Evolutionary conservation across 2,888 invertebrate species (phyloP).

Genomic region (Drosophila setosimentum): DNA sequence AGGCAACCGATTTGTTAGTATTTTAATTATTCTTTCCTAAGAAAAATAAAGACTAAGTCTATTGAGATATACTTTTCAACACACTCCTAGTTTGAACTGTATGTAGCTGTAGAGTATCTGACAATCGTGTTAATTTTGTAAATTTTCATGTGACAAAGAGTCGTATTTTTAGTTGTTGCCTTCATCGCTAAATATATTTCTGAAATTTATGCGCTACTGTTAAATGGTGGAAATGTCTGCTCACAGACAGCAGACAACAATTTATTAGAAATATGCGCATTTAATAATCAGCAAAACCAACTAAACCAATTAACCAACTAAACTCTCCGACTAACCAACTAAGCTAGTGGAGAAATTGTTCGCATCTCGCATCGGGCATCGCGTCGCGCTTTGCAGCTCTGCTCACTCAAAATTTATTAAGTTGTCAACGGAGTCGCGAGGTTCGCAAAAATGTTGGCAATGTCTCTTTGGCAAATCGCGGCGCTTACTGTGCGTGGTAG

Average conservation of each 20-base stretch:
- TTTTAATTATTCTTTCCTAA: background rate
- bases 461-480: slow-evolving; percentile 46
- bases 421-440: slow-evolving; percentile 67
- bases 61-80: background rate
- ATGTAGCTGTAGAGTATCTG: background rate
- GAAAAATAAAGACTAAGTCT: background rate
- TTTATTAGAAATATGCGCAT: slow-evolving; percentile 78
- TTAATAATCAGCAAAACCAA: slow-evolving; percentile 67
- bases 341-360: slow-evolving; percentile 43
- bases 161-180: slow-evolving; percentile 43
- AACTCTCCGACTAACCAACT: slow-evolving; percentile 42
- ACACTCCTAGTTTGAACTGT: background rate
- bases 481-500: slow-evolving; percentile 3
- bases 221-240: slow-evolving; percentile 76
- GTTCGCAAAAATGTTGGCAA: slow-evolving; percentile 73
- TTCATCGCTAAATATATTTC: slow-evolving; percentile 65
- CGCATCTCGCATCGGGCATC: slow-evolving; percentile 16
- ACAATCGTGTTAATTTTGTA: background rate
- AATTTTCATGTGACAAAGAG: slow-evolving; percentile 19
- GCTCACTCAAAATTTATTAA: slow-evolving; percentile 76
- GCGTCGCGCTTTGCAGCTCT: slow-evolving; percentile 15
- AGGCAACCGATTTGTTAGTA: background rate
- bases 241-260: slow-evolving; percentile 45
- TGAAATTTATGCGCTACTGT: slow-evolving; percentile 79
- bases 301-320: slow-evolving; percentile 40